A percentile compares a stretch with the other conserved stretches of the same genome.
Evolutionary conservation across 2,797 vertebrate genomes (phyloP).

Genomic region (Xenops minutus): DNA sequence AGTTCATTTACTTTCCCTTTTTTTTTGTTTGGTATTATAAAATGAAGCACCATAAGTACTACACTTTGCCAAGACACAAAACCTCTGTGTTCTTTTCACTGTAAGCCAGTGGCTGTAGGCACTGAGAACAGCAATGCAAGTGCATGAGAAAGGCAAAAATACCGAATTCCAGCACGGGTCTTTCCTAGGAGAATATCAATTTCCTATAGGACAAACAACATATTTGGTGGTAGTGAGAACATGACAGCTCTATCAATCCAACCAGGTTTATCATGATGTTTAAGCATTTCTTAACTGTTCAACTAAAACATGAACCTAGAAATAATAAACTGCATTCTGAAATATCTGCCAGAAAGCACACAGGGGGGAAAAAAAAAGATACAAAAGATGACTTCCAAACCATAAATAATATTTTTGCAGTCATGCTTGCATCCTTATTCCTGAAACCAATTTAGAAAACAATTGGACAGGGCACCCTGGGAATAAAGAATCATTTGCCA

Average conservation of each 20-base stretch:
- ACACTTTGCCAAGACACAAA: neutral
- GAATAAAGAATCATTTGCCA: conserved; percentile 73
- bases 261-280: conserved; percentile 41
- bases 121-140: neutral
- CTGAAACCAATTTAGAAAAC: conserved; percentile 73
- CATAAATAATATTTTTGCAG: conserved; percentile 70
- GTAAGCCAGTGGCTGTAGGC: neutral
- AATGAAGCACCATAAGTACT: neutral
- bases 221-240: conserved; percentile 47
- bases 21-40: neutral
- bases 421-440: conserved; percentile 62
- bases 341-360: conserved; percentile 41
- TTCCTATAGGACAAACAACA: conserved; percentile 6
- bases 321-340: conserved; percentile 51
- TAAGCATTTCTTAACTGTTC: conserved; percentile 57
- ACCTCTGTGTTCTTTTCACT: neutral
- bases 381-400: conserved; percentile 54
- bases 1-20: neutral
- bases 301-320: conserved; percentile 42
- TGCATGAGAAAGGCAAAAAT: conserved; percentile 3
- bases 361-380: neutral
- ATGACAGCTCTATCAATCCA: conserved; percentile 59
- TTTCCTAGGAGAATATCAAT: conserved; percentile 39
- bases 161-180: neutral
- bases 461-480: conserved; percentile 60